phyloP scores from a whole-genome alignment of 2,797 vertebrate species.

The Kryptopterus vitreolus region DNA sequence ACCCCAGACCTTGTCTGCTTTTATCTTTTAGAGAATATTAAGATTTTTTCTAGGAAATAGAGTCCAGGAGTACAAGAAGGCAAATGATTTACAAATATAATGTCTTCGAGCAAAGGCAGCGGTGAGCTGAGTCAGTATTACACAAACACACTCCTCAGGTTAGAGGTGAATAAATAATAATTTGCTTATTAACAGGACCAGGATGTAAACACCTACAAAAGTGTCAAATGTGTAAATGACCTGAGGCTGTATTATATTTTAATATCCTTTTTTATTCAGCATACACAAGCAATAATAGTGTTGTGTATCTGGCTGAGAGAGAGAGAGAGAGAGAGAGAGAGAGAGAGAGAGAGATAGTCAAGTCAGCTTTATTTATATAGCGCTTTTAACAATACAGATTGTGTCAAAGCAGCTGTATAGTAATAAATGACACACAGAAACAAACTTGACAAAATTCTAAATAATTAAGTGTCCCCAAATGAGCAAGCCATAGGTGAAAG shows the following conservation, averaged over 20 bases:
- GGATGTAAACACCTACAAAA: neutral
- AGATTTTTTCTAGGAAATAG: neutral
- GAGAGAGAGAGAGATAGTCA: too few relatives aligned
- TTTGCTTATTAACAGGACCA: neutral
- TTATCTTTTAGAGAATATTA: neutral
- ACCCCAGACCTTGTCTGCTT: neutral
- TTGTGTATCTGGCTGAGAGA: too few relatives aligned
- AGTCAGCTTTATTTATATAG: too few relatives aligned
- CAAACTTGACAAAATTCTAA: too few relatives aligned
- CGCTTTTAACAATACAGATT: too few relatives aligned
- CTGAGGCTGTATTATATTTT: neutral
- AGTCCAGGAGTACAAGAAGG: neutral
- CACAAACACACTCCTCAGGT: neutral
- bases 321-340: too few relatives aligned
- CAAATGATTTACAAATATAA: neutral
- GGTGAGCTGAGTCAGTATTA: constrained; percentile 1
- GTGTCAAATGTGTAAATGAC: neutral
- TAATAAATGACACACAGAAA: too few relatives aligned
- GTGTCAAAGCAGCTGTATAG: too few relatives aligned
- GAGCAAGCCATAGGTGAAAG: too few relatives aligned
- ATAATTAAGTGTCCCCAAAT: too few relatives aligned
- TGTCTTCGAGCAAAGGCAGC: neutral
- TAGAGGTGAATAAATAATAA: neutral
- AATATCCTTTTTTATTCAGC: neutral
- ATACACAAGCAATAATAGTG: neutral